Conservation (phyloP, 2,113 vertebrate genomes). For the Prunella fulvescens region DNA sequence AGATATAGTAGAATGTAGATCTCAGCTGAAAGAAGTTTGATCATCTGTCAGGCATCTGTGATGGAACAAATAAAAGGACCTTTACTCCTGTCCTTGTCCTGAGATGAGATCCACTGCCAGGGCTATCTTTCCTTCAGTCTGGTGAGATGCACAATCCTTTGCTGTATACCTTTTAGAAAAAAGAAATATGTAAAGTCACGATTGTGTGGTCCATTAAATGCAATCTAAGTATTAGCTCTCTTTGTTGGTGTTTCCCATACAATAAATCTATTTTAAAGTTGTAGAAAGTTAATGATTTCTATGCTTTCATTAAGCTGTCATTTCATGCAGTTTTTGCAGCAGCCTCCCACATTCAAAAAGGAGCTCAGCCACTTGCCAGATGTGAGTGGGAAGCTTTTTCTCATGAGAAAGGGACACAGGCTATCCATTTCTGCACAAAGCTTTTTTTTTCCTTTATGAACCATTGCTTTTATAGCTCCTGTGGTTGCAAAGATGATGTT, state of each 20-base stretch:
- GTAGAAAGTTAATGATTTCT: neutral
- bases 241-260: neutral
- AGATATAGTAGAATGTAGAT: neutral
- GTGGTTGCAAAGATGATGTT: neutral
- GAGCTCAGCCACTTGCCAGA: constrained; percentile 2
- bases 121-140: neutral
- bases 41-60: neutral
- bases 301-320: constrained; percentile 23
- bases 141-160: neutral
- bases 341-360: constrained; percentile 31
- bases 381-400: constrained; percentile 43
- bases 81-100: neutral
- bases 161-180: neutral
- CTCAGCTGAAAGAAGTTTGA: neutral
- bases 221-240: neutral
- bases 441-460: neutral
- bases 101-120: neutral
- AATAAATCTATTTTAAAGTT: constrained; percentile 29
- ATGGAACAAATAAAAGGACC: neutral
- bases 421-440: neutral
- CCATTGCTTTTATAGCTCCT: neutral
- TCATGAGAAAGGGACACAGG: neutral
- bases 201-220: neutral
- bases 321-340: neutral
- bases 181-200: neutral